Conservation (phyloP, 2,888 invertebrate genomes). For the Rotaria sp. region DNA sequence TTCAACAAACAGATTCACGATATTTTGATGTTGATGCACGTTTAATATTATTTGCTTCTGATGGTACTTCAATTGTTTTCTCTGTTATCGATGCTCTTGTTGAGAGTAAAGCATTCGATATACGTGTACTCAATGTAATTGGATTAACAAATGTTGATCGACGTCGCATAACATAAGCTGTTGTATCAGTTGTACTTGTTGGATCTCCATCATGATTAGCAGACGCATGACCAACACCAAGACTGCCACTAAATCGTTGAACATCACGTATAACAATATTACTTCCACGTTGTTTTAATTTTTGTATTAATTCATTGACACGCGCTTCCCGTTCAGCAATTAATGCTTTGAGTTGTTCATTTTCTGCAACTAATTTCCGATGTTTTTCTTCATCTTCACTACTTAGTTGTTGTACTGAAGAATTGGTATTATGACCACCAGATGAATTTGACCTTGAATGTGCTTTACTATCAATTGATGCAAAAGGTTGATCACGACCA, state of each 20-base stretch:
- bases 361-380: constrained; percentile 81
- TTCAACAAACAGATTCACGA: not conserved
- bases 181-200: not conserved
- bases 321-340: constrained; percentile 64
- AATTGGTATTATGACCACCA: constrained; percentile 43
- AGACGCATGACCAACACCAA: not conserved
- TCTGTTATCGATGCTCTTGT: not conserved
- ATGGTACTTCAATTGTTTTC: not conserved
- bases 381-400: constrained; percentile 85
- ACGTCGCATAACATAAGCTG: constrained; percentile 12
- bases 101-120: not conserved
- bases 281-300: constrained; percentile 10
- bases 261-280: constrained; percentile 27
- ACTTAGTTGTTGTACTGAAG: constrained; percentile 54
- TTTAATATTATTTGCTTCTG: not conserved
- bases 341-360: constrained; percentile 87
- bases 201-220: not conserved
- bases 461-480: not conserved
- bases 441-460: not conserved
- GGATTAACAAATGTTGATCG: constrained; percentile 22
- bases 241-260: not conserved
- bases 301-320: constrained; percentile 15
- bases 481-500: not conserved
- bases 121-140: constrained; percentile 8
- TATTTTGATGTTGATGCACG: not conserved